These are phyloP conservation scores for Xestia sexstrigata DNA, from an alignment of 2,888 invertebrate genomes.

Conservation along the genomic window DNA sequence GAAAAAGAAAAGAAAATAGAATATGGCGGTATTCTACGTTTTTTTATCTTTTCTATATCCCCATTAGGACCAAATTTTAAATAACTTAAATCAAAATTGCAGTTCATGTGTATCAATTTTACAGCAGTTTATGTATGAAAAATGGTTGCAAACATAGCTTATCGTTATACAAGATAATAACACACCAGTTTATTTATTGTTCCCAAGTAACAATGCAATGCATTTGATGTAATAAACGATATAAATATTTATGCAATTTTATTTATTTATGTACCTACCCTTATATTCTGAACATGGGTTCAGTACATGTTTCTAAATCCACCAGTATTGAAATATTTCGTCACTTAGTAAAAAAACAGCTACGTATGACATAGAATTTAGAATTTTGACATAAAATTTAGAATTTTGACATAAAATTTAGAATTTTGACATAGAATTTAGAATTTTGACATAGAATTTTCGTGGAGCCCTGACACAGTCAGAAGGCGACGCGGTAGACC, in stretches of 20 bases:
- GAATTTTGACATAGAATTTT: too few relatives aligned
- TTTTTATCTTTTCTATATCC: not conserved
- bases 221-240: conserved; percentile 89
- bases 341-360: too few relatives aligned
- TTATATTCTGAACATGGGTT: not conserved
- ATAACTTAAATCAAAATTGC: not conserved
- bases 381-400: too few relatives aligned
- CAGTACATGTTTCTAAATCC: too few relatives aligned
- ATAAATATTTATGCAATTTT: conserved; percentile 71
- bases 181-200: conserved; percentile 87
- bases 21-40: not conserved
- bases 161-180: conserved; percentile 79
- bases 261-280: conserved; percentile 24
- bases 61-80: too few relatives aligned
- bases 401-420: too few relatives aligned
- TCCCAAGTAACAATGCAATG: conserved; percentile 86
- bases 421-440: too few relatives aligned
- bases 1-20: too few relatives aligned
- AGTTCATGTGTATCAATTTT: conserved; percentile 28
- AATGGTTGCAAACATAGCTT: conserved; percentile 65
- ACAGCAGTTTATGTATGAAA: conserved; percentile 62
- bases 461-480: too few relatives aligned
- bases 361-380: too few relatives aligned
- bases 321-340: too few relatives aligned
- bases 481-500: too few relatives aligned